Conservation (phyloP, 2,113 vertebrate genomes). For the Crotalus viridis region DNA sequence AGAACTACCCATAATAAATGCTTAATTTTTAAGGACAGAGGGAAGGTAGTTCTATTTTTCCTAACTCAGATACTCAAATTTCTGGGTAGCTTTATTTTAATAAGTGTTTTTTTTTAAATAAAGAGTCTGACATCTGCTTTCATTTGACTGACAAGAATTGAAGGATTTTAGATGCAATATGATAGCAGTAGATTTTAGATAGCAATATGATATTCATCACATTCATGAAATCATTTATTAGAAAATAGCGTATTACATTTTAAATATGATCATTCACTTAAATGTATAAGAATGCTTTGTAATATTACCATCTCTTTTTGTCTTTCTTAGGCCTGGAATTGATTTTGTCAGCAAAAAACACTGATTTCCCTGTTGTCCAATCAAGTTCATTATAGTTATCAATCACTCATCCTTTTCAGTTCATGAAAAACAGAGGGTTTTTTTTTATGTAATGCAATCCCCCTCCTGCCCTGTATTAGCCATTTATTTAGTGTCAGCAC, state of each 20-base stretch:
- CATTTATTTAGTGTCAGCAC: background rate
- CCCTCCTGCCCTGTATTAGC: background rate
- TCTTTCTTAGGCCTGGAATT: constrained; percentile 51
- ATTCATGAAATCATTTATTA: constrained; percentile 72
- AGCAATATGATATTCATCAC: constrained; percentile 18
- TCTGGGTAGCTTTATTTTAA: constrained; percentile 52
- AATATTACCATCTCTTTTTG: constrained; percentile 53
- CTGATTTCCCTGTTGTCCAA: constrained; percentile 37
- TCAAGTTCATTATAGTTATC: constrained; percentile 33
- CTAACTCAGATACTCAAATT: constrained; percentile 45
- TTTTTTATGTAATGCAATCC: background rate
- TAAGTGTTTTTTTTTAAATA: constrained; percentile 65
- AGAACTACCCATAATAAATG: background rate
- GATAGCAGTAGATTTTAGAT: constrained; percentile 43
- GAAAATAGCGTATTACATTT: constrained; percentile 68
- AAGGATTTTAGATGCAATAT: constrained; percentile 58
- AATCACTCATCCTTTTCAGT: background rate
- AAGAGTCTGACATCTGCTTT: constrained; percentile 82
- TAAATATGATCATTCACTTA: constrained; percentile 60
- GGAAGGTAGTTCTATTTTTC: constrained; percentile 46
- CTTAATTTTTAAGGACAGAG: constrained; percentile 39
- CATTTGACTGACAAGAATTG: constrained; percentile 79
- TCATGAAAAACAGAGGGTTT: background rate
- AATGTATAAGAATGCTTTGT: constrained; percentile 54
- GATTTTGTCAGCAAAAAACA: constrained; percentile 29